Conservation (phyloP, 2,113 vertebrate genomes). For the Drymodes brunneopygia region DNA sequence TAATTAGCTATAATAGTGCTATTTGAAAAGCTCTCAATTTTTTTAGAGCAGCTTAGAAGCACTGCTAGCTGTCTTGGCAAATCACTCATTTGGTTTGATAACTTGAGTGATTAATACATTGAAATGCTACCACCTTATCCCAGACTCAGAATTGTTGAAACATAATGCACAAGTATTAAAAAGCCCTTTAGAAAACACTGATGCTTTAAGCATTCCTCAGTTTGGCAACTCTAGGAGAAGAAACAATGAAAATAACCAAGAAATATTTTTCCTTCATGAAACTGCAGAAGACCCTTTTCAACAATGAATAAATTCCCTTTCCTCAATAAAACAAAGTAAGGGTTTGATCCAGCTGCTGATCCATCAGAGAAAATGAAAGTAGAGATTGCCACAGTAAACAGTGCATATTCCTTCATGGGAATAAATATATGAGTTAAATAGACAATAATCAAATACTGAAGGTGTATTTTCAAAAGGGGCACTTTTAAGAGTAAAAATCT, state of each 20-base stretch:
- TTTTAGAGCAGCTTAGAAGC: constrained; percentile 48
- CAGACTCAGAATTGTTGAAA: constrained; percentile 22
- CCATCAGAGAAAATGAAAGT: neutral
- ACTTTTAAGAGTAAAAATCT: neutral
- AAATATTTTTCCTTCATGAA: neutral
- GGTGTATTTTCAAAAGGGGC: neutral
- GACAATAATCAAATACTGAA: neutral
- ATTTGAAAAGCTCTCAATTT: constrained; percentile 17
- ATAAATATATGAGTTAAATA: neutral
- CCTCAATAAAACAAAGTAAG: neutral
- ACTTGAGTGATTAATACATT: constrained; percentile 43
- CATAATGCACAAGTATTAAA: constrained; percentile 31
- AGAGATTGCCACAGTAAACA: neutral
- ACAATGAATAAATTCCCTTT: neutral
- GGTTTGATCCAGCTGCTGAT: neutral
- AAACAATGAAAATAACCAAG: neutral
- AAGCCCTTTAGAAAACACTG: constrained; percentile 50
- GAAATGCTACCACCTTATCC: neutral
- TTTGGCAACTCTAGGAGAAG: constrained; percentile 37
- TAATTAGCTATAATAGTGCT: constrained; percentile 36
- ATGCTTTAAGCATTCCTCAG: constrained; percentile 34
- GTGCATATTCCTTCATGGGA: neutral
- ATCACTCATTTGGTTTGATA: constrained; percentile 33
- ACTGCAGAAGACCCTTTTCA: neutral
- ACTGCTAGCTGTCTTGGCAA: constrained; percentile 17